Percentiles rank a stretch among this genome's conserved stretches.
phyloP scores from a whole-genome alignment of 2,888 invertebrate genomes.

The Andrena bicolor region DNA sequence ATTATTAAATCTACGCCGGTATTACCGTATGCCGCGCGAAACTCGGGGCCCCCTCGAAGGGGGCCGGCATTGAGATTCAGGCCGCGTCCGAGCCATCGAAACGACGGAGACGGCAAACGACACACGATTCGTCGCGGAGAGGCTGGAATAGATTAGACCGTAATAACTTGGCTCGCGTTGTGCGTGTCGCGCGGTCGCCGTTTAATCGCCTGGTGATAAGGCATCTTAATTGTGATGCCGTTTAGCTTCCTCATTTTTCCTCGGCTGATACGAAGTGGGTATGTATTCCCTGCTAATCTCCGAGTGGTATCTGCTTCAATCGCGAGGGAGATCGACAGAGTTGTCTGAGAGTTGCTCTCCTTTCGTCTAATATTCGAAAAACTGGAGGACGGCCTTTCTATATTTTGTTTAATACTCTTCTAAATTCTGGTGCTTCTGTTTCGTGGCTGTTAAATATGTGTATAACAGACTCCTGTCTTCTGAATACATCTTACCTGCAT shows the following conservation, averaged over 20 bases:
- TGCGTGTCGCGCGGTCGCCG: slow-evolving; percentile 33
- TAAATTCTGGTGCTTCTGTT: too few relatives aligned
- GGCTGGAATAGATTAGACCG: slow-evolving; percentile 59
- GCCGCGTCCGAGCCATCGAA: slow-evolving; percentile 77
- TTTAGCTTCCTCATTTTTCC: slow-evolving; percentile 22
- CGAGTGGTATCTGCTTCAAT: not conserved
- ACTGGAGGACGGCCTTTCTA: too few relatives aligned
- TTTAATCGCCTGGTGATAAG: slow-evolving; percentile 51
- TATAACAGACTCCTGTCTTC: too few relatives aligned
- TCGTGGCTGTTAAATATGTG: too few relatives aligned
- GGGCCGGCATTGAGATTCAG: slow-evolving; percentile 77
- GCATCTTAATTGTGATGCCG: slow-evolving; percentile 46
- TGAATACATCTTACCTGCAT: too few relatives aligned
- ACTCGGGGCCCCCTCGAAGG: slow-evolving; percentile 14
- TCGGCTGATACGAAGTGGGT: not conserved
- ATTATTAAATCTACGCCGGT: slow-evolving; percentile 84
- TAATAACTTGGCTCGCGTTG: slow-evolving; percentile 58
- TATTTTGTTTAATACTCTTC: too few relatives aligned
- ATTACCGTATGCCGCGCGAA: slow-evolving; percentile 67
- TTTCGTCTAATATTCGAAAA: too few relatives aligned
- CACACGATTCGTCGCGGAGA: slow-evolving; percentile 45
- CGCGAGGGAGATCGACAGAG: not conserved
- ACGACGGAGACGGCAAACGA: slow-evolving; percentile 56
- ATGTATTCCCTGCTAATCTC: not conserved
- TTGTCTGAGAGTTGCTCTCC: not conserved